Percentiles rank a stretch among this genome's conserved stretches.
Evolutionary conservation across 2,113 vertebrate genomes (phyloP).

Genomic region (Microcebus griseorufus): DNA sequence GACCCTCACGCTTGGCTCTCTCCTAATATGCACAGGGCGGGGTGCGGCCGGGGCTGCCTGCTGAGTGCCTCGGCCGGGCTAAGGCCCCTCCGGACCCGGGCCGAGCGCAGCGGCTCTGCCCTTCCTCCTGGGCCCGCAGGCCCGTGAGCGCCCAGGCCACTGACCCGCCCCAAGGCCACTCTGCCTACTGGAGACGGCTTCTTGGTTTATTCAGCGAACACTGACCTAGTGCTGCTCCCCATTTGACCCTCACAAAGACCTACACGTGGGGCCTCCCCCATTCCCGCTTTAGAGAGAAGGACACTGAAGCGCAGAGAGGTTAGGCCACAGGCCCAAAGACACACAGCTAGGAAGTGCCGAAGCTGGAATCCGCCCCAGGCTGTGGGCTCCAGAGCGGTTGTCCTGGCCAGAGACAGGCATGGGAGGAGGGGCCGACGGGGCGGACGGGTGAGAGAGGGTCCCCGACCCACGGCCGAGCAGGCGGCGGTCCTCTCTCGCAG

Average conservation of each 20-base stretch:
- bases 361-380: neutral
- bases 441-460: neutral
- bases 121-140: rapidly evolving
- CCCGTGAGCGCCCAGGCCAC: neutral
- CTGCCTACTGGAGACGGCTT: neutral
- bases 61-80: neutral
- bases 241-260: neutral
- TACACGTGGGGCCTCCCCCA: rapidly evolving
- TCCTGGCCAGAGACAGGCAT: neutral
- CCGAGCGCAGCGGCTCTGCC: neutral
- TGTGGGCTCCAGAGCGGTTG: rapidly evolving
- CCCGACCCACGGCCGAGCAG: rapidly evolving
- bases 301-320: neutral
- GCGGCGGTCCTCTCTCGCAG: rapidly evolving
- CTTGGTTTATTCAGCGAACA: neutral
- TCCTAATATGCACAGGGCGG: neutral
- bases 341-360: neutral
- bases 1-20: neutral
- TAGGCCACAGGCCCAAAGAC: neutral
- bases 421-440: neutral
- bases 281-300: neutral
- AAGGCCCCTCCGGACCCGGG: neutral
- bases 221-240: neutral
- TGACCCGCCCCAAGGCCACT: neutral
- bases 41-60: neutral